Conservation (phyloP, 2,113 vertebrate genomes). For the Anthoscopus minutus region DNA sequence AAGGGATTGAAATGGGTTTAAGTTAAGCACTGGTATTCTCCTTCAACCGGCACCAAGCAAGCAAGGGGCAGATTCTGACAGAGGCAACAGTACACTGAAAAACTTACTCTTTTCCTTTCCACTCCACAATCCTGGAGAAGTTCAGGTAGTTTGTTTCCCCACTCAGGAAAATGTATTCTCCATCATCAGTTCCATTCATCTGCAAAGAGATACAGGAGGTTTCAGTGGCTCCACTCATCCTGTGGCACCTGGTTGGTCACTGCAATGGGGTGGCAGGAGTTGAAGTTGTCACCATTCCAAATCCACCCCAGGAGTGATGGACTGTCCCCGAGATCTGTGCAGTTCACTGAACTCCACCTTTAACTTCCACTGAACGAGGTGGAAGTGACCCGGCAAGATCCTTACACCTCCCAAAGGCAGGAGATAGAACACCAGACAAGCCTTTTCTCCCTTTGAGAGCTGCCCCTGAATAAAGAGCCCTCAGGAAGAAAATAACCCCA, state of each 20-base stretch:
- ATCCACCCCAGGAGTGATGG: neutral
- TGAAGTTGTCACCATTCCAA: neutral
- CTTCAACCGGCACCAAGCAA: neutral
- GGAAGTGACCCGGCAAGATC: neutral
- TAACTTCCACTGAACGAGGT: no score
- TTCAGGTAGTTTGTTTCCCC: conserved; percentile 82
- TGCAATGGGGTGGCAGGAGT: neutral
- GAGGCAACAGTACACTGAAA: neutral
- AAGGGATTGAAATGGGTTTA: neutral
- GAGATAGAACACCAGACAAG: neutral
- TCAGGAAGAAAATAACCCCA: neutral
- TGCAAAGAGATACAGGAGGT: conserved; percentile 49
- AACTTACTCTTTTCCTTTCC: conserved; percentile 85
- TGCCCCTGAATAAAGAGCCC: neutral
- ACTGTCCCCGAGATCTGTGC: neutral
- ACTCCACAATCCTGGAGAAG: conserved; percentile 86
- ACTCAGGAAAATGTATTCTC: conserved; percentile 86
- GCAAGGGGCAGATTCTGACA: neutral
- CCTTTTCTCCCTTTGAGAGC: neutral
- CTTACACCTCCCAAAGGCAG: neutral
- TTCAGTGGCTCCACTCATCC: neutral
- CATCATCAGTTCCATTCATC: conserved; percentile 88
- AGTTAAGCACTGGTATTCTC: neutral
- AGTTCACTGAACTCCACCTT: neutral
- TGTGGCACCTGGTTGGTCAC: neutral